Conservation (phyloP, 1,140 invertebrate species). For the Ceratina calcarata region DNA sequence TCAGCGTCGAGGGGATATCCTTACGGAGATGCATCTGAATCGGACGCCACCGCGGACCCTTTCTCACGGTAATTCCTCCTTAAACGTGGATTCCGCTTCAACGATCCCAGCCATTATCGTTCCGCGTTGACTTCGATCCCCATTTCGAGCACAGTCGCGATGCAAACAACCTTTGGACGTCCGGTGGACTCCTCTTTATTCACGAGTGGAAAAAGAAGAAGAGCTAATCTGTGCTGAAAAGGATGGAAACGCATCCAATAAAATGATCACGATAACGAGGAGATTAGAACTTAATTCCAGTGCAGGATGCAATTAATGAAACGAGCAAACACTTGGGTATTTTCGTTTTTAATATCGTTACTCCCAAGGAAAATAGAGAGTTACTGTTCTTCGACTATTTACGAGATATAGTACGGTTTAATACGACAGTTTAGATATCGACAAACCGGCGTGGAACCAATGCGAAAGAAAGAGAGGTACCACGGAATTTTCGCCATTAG, state of each 20-base stretch:
- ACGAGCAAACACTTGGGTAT: too few relatives aligned
- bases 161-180: background rate
- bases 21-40: conserved; percentile 27
- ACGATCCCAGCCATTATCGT: background rate
- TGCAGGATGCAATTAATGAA: too few relatives aligned
- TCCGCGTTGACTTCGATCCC: conserved; percentile 13
- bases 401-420: background rate
- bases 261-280: background rate
- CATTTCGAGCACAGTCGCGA: background rate
- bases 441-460: conserved; percentile 4
- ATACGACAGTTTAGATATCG: conserved; percentile 3
- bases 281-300: too few relatives aligned
- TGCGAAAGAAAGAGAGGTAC: conserved; percentile 49
- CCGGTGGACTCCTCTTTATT: background rate
- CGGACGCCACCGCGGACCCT: conserved; percentile 42
- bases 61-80: conserved; percentile 44
- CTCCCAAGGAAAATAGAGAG: too few relatives aligned
- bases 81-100: conserved; percentile 19
- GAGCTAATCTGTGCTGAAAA: background rate
- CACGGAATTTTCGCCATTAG: conserved; percentile 62
- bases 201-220: background rate
- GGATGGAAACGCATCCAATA: background rate
- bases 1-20: conserved; percentile 27
- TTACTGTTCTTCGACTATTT: background rate
- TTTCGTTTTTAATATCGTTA: too few relatives aligned